Conservation (phyloP, 1,140 invertebrate species). For the Drosophila ananassae region DNA sequence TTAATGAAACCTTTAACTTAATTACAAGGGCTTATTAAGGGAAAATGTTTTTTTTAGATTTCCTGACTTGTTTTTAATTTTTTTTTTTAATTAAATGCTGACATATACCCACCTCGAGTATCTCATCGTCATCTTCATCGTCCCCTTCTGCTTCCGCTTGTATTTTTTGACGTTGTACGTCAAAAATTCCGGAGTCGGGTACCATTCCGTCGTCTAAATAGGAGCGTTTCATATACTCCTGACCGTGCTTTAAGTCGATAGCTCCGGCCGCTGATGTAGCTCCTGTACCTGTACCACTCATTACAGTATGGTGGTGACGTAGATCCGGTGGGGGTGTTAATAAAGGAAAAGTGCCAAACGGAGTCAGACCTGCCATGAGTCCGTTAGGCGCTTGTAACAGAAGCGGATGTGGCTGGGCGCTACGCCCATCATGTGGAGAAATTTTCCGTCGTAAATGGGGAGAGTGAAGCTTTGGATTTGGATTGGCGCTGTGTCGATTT, state of each 20-base stretch:
- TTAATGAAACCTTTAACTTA: too few species aligned
- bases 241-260: constrained; percentile 85
- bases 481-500: constrained; percentile 98
- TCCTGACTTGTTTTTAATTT: too few species aligned
- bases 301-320: constrained; percentile 86
- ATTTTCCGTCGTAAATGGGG: constrained; percentile 96
- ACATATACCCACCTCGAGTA: constrained; percentile 36
- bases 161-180: constrained; percentile 45
- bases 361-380: constrained; percentile 87
- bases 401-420: constrained; percentile 92
- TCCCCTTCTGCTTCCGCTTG: constrained; percentile 23
- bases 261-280: constrained; percentile 86
- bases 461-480: constrained; percentile 99
- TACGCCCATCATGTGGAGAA: constrained; percentile 95
- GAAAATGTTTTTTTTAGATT: too few species aligned
- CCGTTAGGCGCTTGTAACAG: constrained; percentile 90
- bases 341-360: constrained; percentile 91
- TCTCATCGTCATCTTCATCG: constrained; percentile 51
- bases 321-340: constrained; percentile 90
- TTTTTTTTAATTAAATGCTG: neutral
- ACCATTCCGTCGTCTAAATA: constrained; percentile 83
- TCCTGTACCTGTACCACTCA: constrained; percentile 49
- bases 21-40: too few species aligned
- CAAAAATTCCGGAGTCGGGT: constrained; percentile 47
- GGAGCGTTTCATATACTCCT: constrained; percentile 76